Conservation (phyloP, 2,113 vertebrate genomes). For the Nanorana parkeri region DNA sequence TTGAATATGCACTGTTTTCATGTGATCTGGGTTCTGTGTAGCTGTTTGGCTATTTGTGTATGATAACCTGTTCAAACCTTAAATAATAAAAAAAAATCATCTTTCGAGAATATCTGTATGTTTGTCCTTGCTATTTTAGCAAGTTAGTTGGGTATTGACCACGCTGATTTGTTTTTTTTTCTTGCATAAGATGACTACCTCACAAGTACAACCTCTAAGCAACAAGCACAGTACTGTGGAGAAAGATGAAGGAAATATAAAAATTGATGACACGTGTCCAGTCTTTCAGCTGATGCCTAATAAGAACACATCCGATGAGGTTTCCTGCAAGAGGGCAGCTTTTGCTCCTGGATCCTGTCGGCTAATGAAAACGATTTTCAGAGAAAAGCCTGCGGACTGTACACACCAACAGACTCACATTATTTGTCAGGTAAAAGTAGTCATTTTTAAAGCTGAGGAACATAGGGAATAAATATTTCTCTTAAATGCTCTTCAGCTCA, state of each 20-base stretch:
- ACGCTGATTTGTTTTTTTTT: not conserved
- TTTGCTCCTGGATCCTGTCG: slow-evolving; percentile 54
- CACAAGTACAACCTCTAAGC: not conserved
- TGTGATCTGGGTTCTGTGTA: too few relatives aligned
- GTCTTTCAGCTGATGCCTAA: slow-evolving; percentile 43
- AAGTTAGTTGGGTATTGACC: not conserved
- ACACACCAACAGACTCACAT: slow-evolving; percentile 34
- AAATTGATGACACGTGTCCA: slow-evolving; percentile 41
- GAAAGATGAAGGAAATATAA: not conserved
- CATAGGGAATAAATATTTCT: too few relatives aligned
- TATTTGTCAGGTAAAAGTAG: slow-evolving; percentile 47
- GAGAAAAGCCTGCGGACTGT: slow-evolving; percentile 34
- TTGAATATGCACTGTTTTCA: too few relatives aligned
- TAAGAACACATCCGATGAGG: not conserved
- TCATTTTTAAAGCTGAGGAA: too few relatives aligned
- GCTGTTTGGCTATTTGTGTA: too few relatives aligned
- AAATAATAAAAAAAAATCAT: too few relatives aligned
- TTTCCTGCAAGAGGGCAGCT: slow-evolving; percentile 33
- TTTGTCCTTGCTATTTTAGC: too few relatives aligned
- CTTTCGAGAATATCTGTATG: too few relatives aligned
- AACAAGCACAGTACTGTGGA: too few relatives aligned
- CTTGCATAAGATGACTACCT: not conserved
- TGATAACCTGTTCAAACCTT: too few relatives aligned
- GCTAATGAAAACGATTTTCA: slow-evolving; percentile 56
- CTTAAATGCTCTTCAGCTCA: too few relatives aligned